These are phyloP conservation scores for Antechinus flavipes DNA, from an alignment of 2,113 vertebrate genomes.

Conservation along the genomic window DNA sequence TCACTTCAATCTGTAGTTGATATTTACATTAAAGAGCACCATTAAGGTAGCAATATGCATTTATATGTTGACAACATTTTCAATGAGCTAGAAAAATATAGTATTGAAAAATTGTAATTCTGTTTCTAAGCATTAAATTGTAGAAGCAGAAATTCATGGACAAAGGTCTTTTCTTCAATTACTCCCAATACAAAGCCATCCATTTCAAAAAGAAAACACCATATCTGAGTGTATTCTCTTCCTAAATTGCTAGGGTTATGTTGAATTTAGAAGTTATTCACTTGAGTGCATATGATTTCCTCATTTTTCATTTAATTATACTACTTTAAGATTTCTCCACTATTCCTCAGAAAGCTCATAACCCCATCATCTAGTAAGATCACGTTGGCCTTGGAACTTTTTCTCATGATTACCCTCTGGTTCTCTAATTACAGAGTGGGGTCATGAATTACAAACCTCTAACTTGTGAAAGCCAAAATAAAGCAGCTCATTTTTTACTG, in stretches of 20 bases:
- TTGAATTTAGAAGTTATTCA: background rate
- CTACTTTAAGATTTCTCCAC: background rate
- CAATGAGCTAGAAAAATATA: background rate
- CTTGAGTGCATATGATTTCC: background rate
- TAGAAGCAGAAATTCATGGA: background rate
- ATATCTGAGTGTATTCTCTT: background rate
- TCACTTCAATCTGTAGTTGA: slow-evolving; percentile 7
- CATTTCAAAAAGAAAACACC: background rate
- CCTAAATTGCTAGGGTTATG: background rate
- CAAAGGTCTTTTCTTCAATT: background rate
- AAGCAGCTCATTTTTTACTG: too few relatives aligned
- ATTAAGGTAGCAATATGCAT: background rate
- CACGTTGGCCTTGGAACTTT: background rate
- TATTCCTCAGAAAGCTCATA: background rate
- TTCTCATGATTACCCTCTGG: background rate
- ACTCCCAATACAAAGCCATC: background rate
- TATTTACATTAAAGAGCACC: background rate
- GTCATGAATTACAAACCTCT: background rate
- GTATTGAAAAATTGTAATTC: background rate
- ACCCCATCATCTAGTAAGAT: background rate
- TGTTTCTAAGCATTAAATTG: slow-evolving; percentile 21
- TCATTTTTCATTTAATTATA: background rate
- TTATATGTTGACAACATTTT: background rate
- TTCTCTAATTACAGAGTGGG: background rate
- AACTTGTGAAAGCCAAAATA: background rate